Evolutionary conservation across 2,888 invertebrate species (phyloP).

Genomic region (Chaitophorus viminalis): DNA sequence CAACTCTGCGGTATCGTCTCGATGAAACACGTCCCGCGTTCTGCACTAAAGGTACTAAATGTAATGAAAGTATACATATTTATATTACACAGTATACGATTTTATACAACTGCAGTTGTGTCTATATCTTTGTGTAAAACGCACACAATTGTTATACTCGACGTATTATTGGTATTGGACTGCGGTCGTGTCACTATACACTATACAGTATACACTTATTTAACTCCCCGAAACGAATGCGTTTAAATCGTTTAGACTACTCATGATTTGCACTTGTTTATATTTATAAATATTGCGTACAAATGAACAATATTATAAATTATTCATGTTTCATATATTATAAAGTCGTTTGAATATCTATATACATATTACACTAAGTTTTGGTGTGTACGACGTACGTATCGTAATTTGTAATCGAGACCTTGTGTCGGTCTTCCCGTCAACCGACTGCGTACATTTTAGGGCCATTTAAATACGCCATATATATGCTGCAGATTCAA

Average conservation of each 20-base stretch:
- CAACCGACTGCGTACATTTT: too few relatives aligned
- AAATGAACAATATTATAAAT: too few relatives aligned
- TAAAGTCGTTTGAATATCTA: too few relatives aligned
- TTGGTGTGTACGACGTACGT: background rate
- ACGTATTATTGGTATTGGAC: too few relatives aligned
- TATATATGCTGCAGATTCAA: background rate
- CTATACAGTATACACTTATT: too few relatives aligned
- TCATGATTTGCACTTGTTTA: background rate
- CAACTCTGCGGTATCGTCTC: slow-evolving; percentile 8
- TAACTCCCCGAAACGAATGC: background rate
- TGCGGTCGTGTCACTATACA: background rate
- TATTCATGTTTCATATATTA: too few relatives aligned
- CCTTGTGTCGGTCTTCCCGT: background rate
- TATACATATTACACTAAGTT: too few relatives aligned
- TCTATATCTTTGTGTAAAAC: background rate
- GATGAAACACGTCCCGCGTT: background rate
- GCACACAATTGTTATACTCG: background rate
- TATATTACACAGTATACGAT: background rate
- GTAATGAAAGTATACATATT: background rate
- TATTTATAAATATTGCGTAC: background rate
- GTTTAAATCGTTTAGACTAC: background rate
- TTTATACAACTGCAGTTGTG: background rate
- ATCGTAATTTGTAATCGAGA: background rate
- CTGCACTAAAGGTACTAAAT: background rate
- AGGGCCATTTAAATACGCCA: too few relatives aligned